Evolutionary conservation across 2,888 invertebrate genomes (phyloP).

Genomic region (Cantharis lateralis): DNA sequence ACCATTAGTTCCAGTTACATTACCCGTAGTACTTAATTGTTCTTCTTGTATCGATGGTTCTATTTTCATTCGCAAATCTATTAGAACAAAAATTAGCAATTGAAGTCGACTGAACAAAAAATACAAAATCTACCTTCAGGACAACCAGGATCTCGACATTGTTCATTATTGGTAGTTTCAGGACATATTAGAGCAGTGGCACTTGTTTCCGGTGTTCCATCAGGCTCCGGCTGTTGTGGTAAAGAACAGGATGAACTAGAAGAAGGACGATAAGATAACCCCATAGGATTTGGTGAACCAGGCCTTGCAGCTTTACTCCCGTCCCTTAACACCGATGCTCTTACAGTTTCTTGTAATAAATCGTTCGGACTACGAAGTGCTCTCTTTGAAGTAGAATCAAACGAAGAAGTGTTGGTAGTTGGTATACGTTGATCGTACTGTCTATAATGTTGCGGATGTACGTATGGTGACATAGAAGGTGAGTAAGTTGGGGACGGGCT

Average conservation of each 20-base stretch:
- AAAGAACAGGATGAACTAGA: constrained; percentile 55
- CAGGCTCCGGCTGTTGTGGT: constrained; percentile 62
- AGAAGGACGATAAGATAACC: constrained; percentile 55
- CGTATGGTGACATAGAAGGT: constrained; percentile 58
- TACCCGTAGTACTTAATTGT: constrained; percentile 51
- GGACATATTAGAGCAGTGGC: constrained; percentile 59
- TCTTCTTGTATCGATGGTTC: constrained; percentile 57
- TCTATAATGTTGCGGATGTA: constrained; percentile 53
- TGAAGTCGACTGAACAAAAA: neutral
- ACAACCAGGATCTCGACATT: constrained; percentile 55
- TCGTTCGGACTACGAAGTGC: constrained; percentile 62
- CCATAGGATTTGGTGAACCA: constrained; percentile 55
- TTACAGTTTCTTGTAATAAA: constrained; percentile 64
- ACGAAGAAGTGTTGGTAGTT: constrained; percentile 50
- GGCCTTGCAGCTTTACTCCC: constrained; percentile 61
- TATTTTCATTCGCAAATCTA: constrained; percentile 77
- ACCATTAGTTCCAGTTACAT: constrained; percentile 50
- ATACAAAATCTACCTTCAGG: constrained; percentile 55
- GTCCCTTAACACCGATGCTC: constrained; percentile 72
- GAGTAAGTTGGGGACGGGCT: constrained; percentile 56
- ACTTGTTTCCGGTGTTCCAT: constrained; percentile 59
- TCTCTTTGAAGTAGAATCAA: constrained; percentile 61
- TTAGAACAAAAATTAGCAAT: neutral
- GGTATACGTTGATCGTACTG: constrained; percentile 55
- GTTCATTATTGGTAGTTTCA: constrained; percentile 50